Conservation (phyloP, 2,888 invertebrate species). For the Macrosiphum euphorbiae region DNA sequence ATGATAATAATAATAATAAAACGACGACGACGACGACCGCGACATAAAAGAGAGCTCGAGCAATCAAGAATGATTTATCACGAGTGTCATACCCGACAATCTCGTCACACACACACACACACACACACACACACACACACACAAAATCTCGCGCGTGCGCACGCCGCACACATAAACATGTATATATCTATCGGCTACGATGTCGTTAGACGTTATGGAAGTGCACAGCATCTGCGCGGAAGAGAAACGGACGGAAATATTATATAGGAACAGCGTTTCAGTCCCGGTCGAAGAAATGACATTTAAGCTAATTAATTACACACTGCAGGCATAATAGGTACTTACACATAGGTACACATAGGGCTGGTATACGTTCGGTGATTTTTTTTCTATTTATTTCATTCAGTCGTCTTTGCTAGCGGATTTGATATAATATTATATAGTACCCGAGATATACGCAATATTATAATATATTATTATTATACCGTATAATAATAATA, state of each 20-base stretch:
- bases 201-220: not conserved
- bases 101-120: not conserved
- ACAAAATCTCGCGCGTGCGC: not conserved
- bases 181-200: not conserved
- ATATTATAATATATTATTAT: not conserved
- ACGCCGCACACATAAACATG: not conserved
- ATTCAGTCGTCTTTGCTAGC: not conserved
- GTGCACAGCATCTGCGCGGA: not conserved
- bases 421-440: not conserved
- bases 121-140: not conserved
- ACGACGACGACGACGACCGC: not conserved
- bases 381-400: not conserved
- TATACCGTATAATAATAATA: not conserved
- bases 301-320: constrained; percentile 54
- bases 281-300: constrained; percentile 30
- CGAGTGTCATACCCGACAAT: constrained; percentile 17
- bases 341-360: too few species aligned
- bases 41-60: constrained; percentile 7
- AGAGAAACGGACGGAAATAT: not conserved
- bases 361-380: not conserved
- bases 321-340: not conserved
- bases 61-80: constrained; percentile 48
- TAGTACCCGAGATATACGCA: not conserved
- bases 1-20: constrained; percentile 20
- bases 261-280: not conserved